A percentile compares a stretch with the other conserved stretches of the same genome.
Evolutionary conservation across 2,797 vertebrate species (phyloP).

Genomic region (Pipistrellus pygmaeus): DNA sequence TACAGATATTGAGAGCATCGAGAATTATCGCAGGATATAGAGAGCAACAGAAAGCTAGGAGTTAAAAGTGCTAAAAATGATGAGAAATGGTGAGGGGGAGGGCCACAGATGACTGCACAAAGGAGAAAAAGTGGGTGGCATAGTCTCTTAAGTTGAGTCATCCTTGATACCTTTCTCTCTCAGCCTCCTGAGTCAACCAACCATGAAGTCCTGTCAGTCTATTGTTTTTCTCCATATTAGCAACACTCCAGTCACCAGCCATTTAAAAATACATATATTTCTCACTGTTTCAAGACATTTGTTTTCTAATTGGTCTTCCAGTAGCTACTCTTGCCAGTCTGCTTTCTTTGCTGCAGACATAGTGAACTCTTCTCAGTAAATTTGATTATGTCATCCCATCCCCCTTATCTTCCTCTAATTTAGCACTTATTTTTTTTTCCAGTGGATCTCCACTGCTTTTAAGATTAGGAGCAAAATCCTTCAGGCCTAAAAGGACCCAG

Average conservation of each 20-base stretch:
- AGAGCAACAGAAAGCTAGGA: not conserved
- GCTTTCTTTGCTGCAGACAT: not conserved
- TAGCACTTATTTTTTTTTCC: not conserved
- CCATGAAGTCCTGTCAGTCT: constrained; percentile 29
- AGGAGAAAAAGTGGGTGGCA: not conserved
- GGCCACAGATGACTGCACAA: not conserved
- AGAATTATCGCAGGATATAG: not conserved
- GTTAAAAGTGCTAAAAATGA: constrained; percentile 22
- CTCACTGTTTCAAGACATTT: not conserved
- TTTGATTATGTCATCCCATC: not conserved
- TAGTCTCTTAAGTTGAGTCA: constrained; percentile 11
- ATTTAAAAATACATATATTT: not conserved
- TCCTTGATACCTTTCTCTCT: constrained; percentile 5
- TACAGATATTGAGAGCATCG: not conserved
- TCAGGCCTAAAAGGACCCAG: not conserved
- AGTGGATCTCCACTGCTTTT: not conserved
- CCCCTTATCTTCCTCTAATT: not conserved
- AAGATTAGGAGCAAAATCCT: not conserved
- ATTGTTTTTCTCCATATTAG: constrained; percentile 38
- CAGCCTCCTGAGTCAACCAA: not conserved
- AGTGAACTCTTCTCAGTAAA: constrained; percentile 46
- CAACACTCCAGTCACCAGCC: not conserved
- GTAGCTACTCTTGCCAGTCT: not conserved
- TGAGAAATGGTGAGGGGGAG: not conserved
- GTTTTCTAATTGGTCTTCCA: constrained; percentile 63